A percentile compares a stretch with the other conserved stretches of the same genome.
These are phyloP conservation scores for Ceramica pisi DNA, from an alignment of 2,888 invertebrate species.

Conservation along the genomic window DNA sequence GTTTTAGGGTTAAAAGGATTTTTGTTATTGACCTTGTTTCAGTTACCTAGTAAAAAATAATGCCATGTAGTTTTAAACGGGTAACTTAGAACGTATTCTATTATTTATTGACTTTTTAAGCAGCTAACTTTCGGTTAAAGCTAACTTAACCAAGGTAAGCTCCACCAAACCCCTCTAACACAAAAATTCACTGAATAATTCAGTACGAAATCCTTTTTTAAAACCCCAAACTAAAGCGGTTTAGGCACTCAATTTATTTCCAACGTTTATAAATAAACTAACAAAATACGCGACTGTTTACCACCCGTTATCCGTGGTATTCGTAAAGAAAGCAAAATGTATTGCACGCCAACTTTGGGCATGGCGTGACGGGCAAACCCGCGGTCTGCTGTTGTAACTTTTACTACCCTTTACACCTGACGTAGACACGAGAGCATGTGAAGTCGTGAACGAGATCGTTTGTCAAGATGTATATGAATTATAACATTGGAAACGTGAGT, in stretches of 20 bases:
- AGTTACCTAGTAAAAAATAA: conserved; percentile 32
- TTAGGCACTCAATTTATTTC: conserved; percentile 64
- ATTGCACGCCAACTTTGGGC: conserved; percentile 69
- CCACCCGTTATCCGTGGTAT: conserved; percentile 68
- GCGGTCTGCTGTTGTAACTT: conserved; percentile 70
- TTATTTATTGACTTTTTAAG: conserved; percentile 9
- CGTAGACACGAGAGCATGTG: conserved; percentile 58
- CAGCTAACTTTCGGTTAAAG: conserved; percentile 23
- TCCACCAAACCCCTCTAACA: conserved; percentile 27
- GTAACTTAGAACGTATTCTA: not conserved
- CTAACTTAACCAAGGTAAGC: conserved; percentile 38
- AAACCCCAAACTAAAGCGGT: conserved; percentile 62
- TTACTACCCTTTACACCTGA: conserved; percentile 69
- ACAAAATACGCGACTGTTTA: conserved; percentile 67
- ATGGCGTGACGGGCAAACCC: conserved; percentile 72
- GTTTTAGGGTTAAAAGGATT: conserved; percentile 34
- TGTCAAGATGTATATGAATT: conserved; percentile 52
- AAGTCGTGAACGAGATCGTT: conserved; percentile 52
- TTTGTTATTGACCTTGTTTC: conserved; percentile 35
- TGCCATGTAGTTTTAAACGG: conserved; percentile 17
- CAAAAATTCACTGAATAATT: conserved; percentile 61
- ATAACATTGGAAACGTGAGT: conserved; percentile 30
- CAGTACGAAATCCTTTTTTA: conserved; percentile 55
- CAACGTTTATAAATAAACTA: conserved; percentile 65
- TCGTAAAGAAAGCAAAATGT: conserved; percentile 72